Evolutionary conservation across 2,797 vertebrate species (phyloP), one percentile per base, ranked within the genome.

Genomic region (Brotula barbata): DNA sequence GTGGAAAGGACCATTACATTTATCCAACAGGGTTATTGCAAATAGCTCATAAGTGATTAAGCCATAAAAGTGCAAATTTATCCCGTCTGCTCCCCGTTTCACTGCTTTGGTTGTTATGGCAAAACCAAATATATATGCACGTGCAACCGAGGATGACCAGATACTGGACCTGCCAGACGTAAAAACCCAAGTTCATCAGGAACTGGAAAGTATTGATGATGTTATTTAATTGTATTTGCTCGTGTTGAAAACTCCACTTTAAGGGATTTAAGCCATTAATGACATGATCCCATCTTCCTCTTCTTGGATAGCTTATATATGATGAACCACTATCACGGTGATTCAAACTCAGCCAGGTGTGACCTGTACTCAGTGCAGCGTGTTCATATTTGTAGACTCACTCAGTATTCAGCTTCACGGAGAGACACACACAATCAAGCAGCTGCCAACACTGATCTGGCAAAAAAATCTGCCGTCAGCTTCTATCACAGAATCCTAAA

Each of bases 1-100:
- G n/a, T n/a, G n/a, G n/a, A n/a, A n/a, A n/a, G n/a, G n/a, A n/a
- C n/a, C n/a, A n/a, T n/a, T n/a, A n/a, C n/a, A n/a, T n/a, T n/a
- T n/a, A n/a, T n/a, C n/a, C n/a, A n/a, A n/a, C n/a, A n/a, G n/a
- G n/a, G n/a, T n/a, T n/a, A n/a, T n/a, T n/a, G n/a, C n/a, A n/a
- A n/a, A n/a, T n/a, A n/a, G n/a, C 50, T 20, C 46, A 58, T 36
- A 22, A 39, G 44, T 7, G 4, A 62, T 75, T 42, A 58, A 34
- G 33, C 34, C n/a, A 19, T 28, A 21, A 12, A 47, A 57, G 52
- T 58, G 59, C 23, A 52, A 62, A 70, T 57, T 0, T 1, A 7
- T 13, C 48, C 44, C 64, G 73, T 77, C 71, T 70, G 68, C 25
- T 75, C 57, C 17, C 23, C 10, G 57, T 17, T 16, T 41, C 19